Base-by-base conservation (phyloP, 2,113 vertebrate genomes). In the Mustela lutreola region DNA sequence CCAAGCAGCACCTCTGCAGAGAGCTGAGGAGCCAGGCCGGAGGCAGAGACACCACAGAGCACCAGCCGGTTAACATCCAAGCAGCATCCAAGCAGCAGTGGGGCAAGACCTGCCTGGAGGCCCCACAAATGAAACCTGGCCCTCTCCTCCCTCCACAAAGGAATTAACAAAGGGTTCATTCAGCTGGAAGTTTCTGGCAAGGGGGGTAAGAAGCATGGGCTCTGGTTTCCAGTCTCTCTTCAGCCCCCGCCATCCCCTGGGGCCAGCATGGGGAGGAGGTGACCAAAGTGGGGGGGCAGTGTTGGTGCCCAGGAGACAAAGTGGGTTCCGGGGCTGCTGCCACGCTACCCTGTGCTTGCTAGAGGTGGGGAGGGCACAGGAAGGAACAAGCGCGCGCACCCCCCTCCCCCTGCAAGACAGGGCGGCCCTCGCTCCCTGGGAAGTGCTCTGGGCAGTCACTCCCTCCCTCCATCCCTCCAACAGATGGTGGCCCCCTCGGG, bases 21-120 rank as follows among this genome's bases (percentile, higher is more conserved):
- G 76, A 60, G 70, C 7, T 19, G 21, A 56, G 45, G 53, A n/a
- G 81, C 18, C 7, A 60, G n/a, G 62, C n/a, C 11, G 53, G 11
- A 18, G 71, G 9, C 28, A 18, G 28, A 62, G 48, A 16, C 11
- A 42, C 10, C 9, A 36, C 0, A 7, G 48, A 45, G 33, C n/a
- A 5, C 0, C 1, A 11, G 28, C 28, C 6, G 7, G 15, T 24
- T 2, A 22, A 2, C 10, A 14, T 5, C 48, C 1, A 19, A 10
- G 6, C n/a, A 36, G 48, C 48, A 56, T 5, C 48, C 1, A 19
- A 10, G 6, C n/a, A 36, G 48, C 48, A 56, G 42, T 4, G n/a
- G 24, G 6, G 62, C 50, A 5, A 50, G 19, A 15, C 33, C 63
- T 11, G 5, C 18, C 7, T 7, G 53, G 45, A 36, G 60, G 73